Evolutionary conservation across 1,140 invertebrate genomes (phyloP).

Genomic region (Aphaenogaster ashmeadi): DNA sequence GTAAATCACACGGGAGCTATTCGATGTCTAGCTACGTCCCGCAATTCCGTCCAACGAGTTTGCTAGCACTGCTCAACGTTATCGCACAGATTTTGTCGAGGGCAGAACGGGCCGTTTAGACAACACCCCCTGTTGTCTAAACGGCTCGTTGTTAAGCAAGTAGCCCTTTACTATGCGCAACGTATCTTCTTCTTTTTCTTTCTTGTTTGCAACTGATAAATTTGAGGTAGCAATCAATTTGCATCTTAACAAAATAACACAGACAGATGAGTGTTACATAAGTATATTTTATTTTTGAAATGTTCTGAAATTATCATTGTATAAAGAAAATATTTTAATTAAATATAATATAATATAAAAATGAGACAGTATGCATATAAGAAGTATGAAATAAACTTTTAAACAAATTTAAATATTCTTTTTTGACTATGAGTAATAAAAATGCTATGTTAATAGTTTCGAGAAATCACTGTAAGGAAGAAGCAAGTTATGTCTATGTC

Average conservation of each 20-base stretch:
- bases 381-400: background rate
- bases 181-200: background rate
- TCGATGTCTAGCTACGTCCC: constrained; percentile 65
- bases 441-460: background rate
- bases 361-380: background rate
- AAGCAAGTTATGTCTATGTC: constrained; percentile 22
- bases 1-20: constrained; percentile 79
- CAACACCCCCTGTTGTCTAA: no score
- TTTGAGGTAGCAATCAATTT: background rate
- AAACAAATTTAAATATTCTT: background rate
- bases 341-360: background rate
- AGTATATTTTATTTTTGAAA: background rate
- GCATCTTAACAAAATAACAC: background rate
- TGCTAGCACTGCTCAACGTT: constrained; percentile 70
- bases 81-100: constrained; percentile 66
- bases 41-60: constrained; percentile 52
- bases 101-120: background rate
- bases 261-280: background rate
- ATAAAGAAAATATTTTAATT: background rate
- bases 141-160: background rate
- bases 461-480: background rate
- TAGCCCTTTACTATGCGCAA: background rate
- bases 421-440: background rate
- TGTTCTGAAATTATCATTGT: background rate
- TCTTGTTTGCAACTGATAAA: background rate